phyloP scores from a whole-genome alignment of 2,888 invertebrate species.

The Sinopyrophorus schimmeli region DNA sequence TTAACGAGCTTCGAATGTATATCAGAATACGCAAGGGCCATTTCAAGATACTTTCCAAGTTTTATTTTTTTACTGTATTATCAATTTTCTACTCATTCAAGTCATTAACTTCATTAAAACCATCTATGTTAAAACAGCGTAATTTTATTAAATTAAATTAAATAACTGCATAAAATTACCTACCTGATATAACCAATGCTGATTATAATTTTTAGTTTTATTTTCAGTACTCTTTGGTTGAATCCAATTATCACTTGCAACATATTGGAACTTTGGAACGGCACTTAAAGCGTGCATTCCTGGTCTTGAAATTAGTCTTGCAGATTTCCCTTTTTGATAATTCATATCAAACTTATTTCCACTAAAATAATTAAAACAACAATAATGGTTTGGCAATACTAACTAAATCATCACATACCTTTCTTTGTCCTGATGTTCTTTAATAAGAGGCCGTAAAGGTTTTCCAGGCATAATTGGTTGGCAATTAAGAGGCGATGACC shows the following conservation, averaged over 20 bases:
- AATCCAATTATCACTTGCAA: constrained; percentile 72
- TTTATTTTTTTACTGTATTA: no score
- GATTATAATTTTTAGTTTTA: constrained; percentile 70
- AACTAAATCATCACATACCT: constrained; percentile 35
- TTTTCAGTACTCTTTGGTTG: constrained; percentile 64
- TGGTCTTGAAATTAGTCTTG: constrained; percentile 69
- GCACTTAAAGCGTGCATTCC: constrained; percentile 73
- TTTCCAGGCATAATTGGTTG: constrained; percentile 62
- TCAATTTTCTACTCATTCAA: no score
- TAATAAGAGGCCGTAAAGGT: constrained; percentile 55
- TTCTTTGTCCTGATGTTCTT: constrained; percentile 40
- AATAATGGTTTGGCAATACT: no score
- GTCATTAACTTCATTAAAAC: no score
- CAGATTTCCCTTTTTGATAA: constrained; percentile 30
- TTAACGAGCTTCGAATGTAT: no score
- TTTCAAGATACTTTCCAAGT: no score
- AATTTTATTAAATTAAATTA: no score
- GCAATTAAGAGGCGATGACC: constrained; percentile 47
- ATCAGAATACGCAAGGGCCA: no score
- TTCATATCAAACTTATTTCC: no score
- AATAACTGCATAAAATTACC: no score
- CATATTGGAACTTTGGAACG: constrained; percentile 75
- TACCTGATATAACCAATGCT: constrained; percentile 91
- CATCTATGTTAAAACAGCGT: no score
- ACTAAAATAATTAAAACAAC: no score